Base-by-base conservation (phyloP, 2,888 invertebrate species). In the Drosophila algonquin region DNA sequence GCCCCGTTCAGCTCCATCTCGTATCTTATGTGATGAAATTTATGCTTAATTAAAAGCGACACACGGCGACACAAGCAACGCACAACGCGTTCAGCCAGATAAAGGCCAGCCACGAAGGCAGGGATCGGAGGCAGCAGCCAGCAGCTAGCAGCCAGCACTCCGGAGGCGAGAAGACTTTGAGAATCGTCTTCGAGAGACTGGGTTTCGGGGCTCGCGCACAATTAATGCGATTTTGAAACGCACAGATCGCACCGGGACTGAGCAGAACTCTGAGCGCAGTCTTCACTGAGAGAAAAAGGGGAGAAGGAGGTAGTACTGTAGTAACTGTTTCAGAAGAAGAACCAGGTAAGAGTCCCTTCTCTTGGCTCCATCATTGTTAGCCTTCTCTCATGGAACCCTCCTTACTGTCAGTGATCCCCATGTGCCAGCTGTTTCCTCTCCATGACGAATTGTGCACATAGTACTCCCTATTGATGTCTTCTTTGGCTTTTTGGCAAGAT, bases 1-100 rank as follows among this genome's bases (percentile, higher is more conserved):
- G 89, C 84, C 81, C 68, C 81, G 69, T 32, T 54, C 73, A 57
- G 71, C 65, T 60, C 47, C 59, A 52, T 46, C 75, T 89, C 85
- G 81, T 89, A 91, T 90, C 90, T 90, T 79, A 79, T 79, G 85
- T 88, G 90, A 90, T 89, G 90, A 90, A 90, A 90, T 90, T 90
- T 91, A 91, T 90, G 90, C 91, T 88, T 90, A 90, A 90, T 90
- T 90, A 90, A 90, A 90, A 90, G 82, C 85, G 90, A 90, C 90
- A 90, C 81, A 79, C 76, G 64, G 75, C 78, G 75, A 74, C 67
- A 59, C 71, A 71, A 40, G 61, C 57, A 57, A 77, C 81, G 80
- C 79, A 79, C 70, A 64, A 75, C 78, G 63, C 75, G 64, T 79
- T 65, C 64, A 46, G 35, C 18, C 54, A 57, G 84, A 87, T 76